Conservation (phyloP, 2,113 vertebrate genomes). For the Elgaria multicarinata region DNA sequence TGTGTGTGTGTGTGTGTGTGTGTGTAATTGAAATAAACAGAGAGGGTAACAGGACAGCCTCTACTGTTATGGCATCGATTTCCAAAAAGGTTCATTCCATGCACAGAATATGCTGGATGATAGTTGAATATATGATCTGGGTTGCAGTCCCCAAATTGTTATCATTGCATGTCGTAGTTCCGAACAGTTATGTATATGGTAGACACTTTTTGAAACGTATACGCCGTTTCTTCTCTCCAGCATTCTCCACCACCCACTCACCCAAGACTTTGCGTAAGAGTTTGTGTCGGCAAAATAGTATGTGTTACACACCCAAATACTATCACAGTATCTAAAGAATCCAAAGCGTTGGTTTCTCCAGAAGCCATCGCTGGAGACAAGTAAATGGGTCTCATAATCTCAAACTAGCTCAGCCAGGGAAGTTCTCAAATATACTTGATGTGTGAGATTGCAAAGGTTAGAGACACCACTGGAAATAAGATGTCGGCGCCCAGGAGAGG, state of each 20-base stretch:
- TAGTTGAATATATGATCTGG: neutral
- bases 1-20: too few relatives aligned
- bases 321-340: neutral
- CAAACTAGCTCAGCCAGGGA: conserved; percentile 29
- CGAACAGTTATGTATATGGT: neutral
- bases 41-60: neutral
- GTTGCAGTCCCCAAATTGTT: neutral
- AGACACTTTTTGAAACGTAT: neutral
- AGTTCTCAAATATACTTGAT: conserved; percentile 3
- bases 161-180: too few relatives aligned
- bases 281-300: conserved; percentile 11
- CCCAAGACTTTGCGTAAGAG: conserved; percentile 11
- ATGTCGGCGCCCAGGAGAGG: neutral
- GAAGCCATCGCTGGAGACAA: conserved; percentile 40
- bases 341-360: conserved; percentile 28
- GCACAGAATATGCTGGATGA: neutral
- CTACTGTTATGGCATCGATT: neutral
- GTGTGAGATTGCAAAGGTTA: neutral
- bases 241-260: neutral
- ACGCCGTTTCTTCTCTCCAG: neutral
- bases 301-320: neutral
- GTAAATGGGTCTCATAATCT: conserved; percentile 27
- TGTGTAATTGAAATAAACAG: neutral
- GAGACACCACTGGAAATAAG: conserved; percentile 20
- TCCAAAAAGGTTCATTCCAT: neutral